A percentile compares a stretch with the other conserved stretches of the same genome.
phyloP scores from a whole-genome alignment of 2,888 invertebrate genomes.

The Acronicta leporina region DNA sequence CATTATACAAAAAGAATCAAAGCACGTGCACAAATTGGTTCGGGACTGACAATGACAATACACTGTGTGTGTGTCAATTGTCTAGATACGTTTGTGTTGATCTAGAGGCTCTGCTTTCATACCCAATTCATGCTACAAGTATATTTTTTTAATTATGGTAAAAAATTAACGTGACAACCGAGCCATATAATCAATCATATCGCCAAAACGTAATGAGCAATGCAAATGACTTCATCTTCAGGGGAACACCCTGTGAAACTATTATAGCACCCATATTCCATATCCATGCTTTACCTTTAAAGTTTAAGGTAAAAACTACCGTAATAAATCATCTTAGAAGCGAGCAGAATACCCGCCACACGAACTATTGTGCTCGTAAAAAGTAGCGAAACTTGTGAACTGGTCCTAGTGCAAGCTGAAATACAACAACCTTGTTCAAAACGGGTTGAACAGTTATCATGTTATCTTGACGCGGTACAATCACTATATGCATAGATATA shows the following conservation, averaged over 20 bases:
- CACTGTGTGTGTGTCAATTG: constrained; percentile 30
- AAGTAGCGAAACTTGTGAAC: constrained; percentile 26
- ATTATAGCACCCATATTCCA: neutral
- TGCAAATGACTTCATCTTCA: neutral
- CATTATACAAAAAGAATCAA: constrained; percentile 17
- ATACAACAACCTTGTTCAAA: constrained; percentile 9
- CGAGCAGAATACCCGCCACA: constrained; percentile 11
- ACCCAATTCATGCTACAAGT: no score
- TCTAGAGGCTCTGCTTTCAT: constrained; percentile 7
- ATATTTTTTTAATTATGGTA: no score
- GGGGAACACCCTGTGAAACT: no score
- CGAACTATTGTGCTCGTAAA: constrained; percentile 27
- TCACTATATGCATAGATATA: constrained; percentile 33
- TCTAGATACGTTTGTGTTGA: constrained; percentile 22
- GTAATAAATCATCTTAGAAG: constrained; percentile 17
- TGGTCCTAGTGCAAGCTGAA: constrained; percentile 12
- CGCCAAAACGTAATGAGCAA: no score
- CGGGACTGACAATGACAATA: constrained; percentile 31
- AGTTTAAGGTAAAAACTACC: neutral
- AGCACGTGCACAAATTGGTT: constrained; percentile 36
- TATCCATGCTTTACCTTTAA: neutral
- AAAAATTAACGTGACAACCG: no score
- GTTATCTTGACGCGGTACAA: constrained; percentile 11
- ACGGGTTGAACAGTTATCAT: constrained; percentile 14
- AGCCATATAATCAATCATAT: no score